Percentiles rank a stretch among this genome's conserved stretches.
These are phyloP conservation scores for Porites lutea DNA, from an alignment of 64 coral and sea anemone species.

Conservation along the genomic window DNA sequence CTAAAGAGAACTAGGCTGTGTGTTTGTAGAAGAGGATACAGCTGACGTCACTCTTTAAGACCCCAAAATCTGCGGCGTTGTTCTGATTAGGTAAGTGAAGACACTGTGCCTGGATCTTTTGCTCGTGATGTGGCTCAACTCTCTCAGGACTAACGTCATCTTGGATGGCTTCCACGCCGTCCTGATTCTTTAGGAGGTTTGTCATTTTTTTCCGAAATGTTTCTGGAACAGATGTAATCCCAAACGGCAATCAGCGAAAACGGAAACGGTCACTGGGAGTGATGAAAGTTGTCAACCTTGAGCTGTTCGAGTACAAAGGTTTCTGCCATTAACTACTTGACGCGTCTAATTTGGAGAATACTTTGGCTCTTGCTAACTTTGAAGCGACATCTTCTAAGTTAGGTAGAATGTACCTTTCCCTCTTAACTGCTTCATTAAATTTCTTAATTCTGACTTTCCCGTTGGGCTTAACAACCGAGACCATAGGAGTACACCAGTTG, in stretches of 20 bases:
- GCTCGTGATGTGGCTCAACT: too few species aligned
- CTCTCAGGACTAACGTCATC: neutral
- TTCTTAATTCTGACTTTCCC: neutral
- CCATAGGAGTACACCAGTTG: too few species aligned
- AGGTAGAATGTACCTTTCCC: constrained; percentile 47
- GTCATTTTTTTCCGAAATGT: constrained; percentile 40
- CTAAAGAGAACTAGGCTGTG: too few species aligned
- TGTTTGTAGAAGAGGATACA: too few species aligned
- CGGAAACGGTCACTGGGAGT: constrained; percentile 18
- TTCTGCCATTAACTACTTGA: constrained; percentile 33
- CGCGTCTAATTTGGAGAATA: constrained; percentile 16
- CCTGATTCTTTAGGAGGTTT: constrained; percentile 7
- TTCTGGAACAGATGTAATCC: constrained; percentile 35
- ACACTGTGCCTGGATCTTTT: too few species aligned
- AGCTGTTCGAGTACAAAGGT: neutral
- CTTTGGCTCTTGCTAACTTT: constrained; percentile 28
- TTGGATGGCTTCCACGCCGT: constrained; percentile 8
- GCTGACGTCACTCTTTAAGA: too few species aligned
- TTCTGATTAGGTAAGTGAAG: too few species aligned
- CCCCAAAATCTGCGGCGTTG: too few species aligned
- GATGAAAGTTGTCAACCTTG: constrained; percentile 36
- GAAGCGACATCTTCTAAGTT: constrained; percentile 37
- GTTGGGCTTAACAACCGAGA: too few species aligned
- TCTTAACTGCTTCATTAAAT: constrained; percentile 22
- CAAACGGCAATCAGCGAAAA: constrained; percentile 18